Base-by-base conservation (phyloP, 2,797 vertebrate species). In the Pachyuromys duprasi region DNA sequence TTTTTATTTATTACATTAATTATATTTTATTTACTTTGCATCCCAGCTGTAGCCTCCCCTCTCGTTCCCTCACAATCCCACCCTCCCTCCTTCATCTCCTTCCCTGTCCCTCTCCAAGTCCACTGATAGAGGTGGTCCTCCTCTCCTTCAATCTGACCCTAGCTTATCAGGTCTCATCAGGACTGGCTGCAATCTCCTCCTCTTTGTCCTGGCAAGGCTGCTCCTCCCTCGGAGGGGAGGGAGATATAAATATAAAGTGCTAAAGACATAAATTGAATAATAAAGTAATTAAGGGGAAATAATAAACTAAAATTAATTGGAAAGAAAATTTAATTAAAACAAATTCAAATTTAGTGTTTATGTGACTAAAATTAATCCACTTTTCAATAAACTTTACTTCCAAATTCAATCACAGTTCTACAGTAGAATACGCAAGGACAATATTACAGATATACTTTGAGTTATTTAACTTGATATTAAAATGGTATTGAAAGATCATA, bases 371-470 rank as follows among this genome's bases (percentile, higher is more conserved):
- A 4, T 36, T 69, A 89, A 76, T 65, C 57, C 42, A 89, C 6
- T 49, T 26, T 11, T 90, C 42, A 92, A 28, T 49, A 63, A 95
- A 75, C 2, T 8, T 84, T n/a, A 93, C 26, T 8, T 14, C 15
- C 22, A 70, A 74, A 75, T 60, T 80, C 89, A 92, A 93, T 84
- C 76, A 80, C 3, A 92, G 88, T 53, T 89, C n/a, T 87, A 60
- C 13, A 93, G 57, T 39, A 83, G 36, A 97, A 65, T 45, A 65
- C 20, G 28, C 15, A 65, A 83, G 39, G 15, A 45, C 17, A 83
- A 42, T 22, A 89, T 86, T 91, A 65, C 0, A 5, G 22, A 53
- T 88, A 80, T 1, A 70, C 8, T 87, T 96, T 90, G 33, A 87
- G 3, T 80, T 69, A 79, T 55, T 11, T n/a, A 90, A 69, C 36